phyloP scores from a whole-genome alignment of 2,797 vertebrate genomes.

The Yasuhikotakia modesta region DNA sequence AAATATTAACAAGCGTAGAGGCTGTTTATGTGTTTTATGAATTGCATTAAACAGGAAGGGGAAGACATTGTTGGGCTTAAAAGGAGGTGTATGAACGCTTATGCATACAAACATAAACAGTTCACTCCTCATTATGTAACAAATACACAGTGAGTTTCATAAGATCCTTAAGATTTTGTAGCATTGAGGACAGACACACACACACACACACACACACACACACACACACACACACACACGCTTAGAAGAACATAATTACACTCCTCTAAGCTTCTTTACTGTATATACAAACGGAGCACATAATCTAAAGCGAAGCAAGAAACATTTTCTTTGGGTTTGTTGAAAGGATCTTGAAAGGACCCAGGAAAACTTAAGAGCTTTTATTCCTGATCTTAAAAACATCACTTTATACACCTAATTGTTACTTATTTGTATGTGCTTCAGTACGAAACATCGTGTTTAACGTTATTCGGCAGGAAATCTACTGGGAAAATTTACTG shows the following conservation, averaged over 20 bases:
- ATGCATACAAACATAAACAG: no score
- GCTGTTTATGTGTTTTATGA: no score
- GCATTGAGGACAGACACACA: no score
- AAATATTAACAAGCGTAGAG: no score
- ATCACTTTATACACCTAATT: neutral
- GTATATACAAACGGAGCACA: neutral
- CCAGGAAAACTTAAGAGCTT: neutral
- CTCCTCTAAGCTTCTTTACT: neutral
- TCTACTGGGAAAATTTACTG: neutral
- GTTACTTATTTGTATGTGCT: neutral
- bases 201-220: no score
- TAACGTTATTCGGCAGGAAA: neutral
- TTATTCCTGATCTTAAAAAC: constrained; percentile 11
- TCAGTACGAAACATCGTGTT: neutral
- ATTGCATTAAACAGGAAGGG: no score
- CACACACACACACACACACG: neutral
- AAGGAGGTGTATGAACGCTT: no score
- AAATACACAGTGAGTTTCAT: neutral
- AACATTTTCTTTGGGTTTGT: neutral
- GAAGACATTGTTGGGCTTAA: no score
- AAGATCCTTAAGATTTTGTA: neutral
- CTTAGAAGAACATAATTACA: neutral
- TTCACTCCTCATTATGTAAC: neutral
- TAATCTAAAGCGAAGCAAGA: neutral
- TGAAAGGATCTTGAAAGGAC: neutral